Base-by-base conservation (phyloP, 2,888 invertebrate species). In the Endotricha flammealis region DNA sequence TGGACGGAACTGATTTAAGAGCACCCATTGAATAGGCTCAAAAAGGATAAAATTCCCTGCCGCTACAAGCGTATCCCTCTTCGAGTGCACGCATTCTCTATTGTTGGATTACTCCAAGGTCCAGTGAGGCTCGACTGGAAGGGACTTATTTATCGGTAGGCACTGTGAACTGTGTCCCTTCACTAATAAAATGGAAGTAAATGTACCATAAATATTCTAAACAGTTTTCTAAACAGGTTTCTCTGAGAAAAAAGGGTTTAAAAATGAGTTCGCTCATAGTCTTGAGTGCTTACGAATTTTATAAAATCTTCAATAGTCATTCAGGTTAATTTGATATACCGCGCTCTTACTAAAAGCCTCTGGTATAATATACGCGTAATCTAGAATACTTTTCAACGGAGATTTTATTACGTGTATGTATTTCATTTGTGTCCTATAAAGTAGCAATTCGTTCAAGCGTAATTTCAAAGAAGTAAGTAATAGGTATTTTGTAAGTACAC, bases 1-100 rank as follows among this genome's bases (percentile, higher is more conserved):
- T 64, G 63, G 62, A 69, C 60, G 65, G 71, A 76, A 75, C 73
- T 76, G 79, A 79, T 81, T 79, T 80, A 79, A 69, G 73, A 72
- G 67, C 61, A 54, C 62, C 56, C 58, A 70, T 80, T 75, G 65
- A 76, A 76, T 70, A 59, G 57, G 59, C 57, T 65, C 57, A 61
- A 61, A 69, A 70, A 69, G 70, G 54, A 60, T 59, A 62, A 64
- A 69, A 69, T 64, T 68, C 51, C 54, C 44, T 46, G 44, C 42
- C 46, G 44, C 48, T 50, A 58, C 53, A 52, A 51, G 55, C 53
- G 52, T 60, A 47, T 56, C 49, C 52, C 48, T 38, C 36, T 44
- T 45, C 48, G 44, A 46, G 40, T 38, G 42, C 46, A 42, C 48
- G 39, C 40, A 42, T 44, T 48, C 46, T 39, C 47, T 54, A 52